Evolutionary conservation across 2,797 vertebrate species (phyloP).

Genomic region (Enoplosus armatus): DNA sequence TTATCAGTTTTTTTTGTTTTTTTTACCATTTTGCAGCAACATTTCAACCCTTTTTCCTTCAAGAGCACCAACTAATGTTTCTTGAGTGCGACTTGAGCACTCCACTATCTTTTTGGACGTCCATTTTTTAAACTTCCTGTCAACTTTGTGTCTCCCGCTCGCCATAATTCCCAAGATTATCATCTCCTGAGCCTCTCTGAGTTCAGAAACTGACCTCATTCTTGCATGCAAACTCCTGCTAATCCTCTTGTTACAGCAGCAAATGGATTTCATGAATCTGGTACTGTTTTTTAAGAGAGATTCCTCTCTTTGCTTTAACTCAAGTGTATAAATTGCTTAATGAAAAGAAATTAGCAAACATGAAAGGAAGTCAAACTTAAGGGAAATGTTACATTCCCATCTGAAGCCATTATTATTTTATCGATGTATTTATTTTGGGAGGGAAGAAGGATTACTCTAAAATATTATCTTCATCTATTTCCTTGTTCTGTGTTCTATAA

Average conservation of each 20-base stretch:
- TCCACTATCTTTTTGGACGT: not conserved
- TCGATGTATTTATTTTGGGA: not conserved
- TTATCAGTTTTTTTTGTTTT: too few relatives aligned
- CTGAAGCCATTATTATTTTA: not conserved
- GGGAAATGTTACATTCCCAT: not conserved
- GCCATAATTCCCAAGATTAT: conserved; percentile 54
- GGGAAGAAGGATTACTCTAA: not conserved
- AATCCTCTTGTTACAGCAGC: conserved; percentile 60
- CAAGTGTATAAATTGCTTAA: not conserved
- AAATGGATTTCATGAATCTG: conserved; percentile 34
- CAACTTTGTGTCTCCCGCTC: conserved; percentile 41
- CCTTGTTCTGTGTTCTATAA: not conserved
- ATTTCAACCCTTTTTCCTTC: too few relatives aligned
- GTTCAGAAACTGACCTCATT: conserved; percentile 56
- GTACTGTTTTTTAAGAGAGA: not conserved
- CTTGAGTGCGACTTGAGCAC: not conserved
- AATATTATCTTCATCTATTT: not conserved
- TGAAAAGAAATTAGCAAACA: not conserved
- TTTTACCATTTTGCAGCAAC: too few relatives aligned
- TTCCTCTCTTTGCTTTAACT: not conserved
- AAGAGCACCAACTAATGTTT: not conserved
- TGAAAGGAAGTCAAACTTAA: not conserved
- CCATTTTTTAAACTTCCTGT: conserved; percentile 36
- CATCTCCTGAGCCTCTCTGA: conserved; percentile 33
- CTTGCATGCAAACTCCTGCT: conserved; percentile 48